These are phyloP conservation scores for Gymnocheta viridis DNA, from an alignment of 2,888 invertebrate species.

Conservation along the genomic window DNA sequence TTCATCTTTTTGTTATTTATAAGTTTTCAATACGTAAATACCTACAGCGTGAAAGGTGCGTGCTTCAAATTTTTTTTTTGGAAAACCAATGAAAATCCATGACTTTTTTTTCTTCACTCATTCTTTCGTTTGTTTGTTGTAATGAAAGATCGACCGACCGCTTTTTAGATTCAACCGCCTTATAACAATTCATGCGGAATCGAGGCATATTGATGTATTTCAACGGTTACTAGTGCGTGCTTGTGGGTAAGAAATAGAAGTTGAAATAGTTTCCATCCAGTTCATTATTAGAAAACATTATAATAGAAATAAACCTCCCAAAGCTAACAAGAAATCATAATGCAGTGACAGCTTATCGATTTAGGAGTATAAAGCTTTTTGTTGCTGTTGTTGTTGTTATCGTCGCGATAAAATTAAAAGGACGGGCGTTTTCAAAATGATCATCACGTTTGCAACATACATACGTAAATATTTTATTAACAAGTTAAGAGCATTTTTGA, in stretches of 20 bases:
- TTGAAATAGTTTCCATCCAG: slow-evolving; percentile 36
- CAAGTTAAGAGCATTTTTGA: background rate
- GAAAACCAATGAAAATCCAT: slow-evolving; percentile 26
- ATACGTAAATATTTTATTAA: background rate
- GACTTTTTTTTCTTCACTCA: background rate
- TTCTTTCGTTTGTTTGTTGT: slow-evolving; percentile 6
- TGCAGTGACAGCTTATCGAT: slow-evolving; percentile 58
- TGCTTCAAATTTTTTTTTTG: slow-evolving; percentile 62
- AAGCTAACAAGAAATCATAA: slow-evolving; percentile 57
- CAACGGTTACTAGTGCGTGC: slow-evolving; percentile 27
- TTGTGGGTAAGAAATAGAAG: slow-evolving; percentile 11
- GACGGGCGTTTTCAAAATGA: background rate
- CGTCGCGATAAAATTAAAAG: background rate
- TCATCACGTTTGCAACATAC: slow-evolving; percentile 6
- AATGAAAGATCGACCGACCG: slow-evolving; percentile 52
- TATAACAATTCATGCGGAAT: slow-evolving; percentile 57
- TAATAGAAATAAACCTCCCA: slow-evolving; percentile 24
- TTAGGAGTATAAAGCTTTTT: background rate
- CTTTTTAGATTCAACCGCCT: slow-evolving; percentile 55
- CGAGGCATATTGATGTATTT: slow-evolving; percentile 28
- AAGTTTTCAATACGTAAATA: slow-evolving; percentile 6
- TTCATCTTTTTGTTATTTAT: slow-evolving; percentile 27
- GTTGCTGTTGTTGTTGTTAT: background rate
- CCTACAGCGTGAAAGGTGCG: slow-evolving; percentile 59
- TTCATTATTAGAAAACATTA: slow-evolving; percentile 26